Conservation (phyloP, 2,113 vertebrate species). For the Desmodus rotundus region DNA sequence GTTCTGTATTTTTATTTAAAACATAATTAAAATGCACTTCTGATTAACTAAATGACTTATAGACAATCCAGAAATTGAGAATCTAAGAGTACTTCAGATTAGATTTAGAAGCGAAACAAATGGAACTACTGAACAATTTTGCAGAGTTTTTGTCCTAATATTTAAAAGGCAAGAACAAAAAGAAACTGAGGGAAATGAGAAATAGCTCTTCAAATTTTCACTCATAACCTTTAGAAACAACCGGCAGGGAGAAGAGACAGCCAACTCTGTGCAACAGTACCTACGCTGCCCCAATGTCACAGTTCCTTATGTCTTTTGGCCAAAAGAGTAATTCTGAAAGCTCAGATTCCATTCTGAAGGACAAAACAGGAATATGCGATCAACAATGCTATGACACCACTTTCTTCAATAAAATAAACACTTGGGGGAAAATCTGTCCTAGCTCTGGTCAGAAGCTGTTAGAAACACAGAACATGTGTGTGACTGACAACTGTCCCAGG, state of each 20-base stretch:
- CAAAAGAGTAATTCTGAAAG: neutral
- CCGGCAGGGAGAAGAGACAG: neutral
- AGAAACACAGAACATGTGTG: neutral
- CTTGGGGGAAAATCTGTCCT: neutral
- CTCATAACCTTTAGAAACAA: neutral
- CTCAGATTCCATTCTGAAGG: constrained; percentile 19
- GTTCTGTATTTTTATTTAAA: neutral
- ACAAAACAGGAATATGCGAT: neutral
- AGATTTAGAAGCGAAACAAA: neutral
- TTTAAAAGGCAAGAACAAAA: neutral
- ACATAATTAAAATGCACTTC: neutral
- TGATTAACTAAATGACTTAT: neutral
- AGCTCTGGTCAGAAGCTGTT: neutral
- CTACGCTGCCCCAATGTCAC: neutral
- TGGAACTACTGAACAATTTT: neutral
- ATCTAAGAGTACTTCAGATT: neutral
- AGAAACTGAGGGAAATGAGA: neutral
- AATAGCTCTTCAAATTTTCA: neutral
- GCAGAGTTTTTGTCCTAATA: neutral
- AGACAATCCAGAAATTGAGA: neutral
- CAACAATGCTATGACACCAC: neutral
- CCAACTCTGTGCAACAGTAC: neutral
- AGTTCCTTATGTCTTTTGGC: neutral
- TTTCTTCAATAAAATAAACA: constrained; percentile 43
- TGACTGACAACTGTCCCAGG: neutral